These are phyloP conservation scores for Palythoa heliodiscus DNA, from an alignment of 92 coral and sea anemone genomes.

Conservation along the genomic window DNA sequence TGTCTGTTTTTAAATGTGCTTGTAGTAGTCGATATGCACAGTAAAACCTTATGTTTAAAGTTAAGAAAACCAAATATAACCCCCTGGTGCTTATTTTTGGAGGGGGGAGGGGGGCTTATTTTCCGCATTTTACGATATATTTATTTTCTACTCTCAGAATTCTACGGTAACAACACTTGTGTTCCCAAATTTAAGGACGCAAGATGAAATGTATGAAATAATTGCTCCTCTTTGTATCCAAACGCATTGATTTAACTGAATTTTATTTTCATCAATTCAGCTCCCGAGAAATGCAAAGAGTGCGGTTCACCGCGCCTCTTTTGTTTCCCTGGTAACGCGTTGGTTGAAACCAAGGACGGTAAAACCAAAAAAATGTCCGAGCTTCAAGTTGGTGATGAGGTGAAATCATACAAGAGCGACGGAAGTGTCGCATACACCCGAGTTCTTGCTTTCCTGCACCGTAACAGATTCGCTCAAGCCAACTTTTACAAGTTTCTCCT, in stretches of 20 bases:
- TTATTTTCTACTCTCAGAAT: too few species aligned
- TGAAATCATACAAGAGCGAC: conserved; percentile 13
- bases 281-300: conserved; percentile 23
- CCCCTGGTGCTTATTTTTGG: too few species aligned
- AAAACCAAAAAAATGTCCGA: conserved; percentile 5
- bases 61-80: too few species aligned
- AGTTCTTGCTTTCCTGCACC: conserved; percentile 30
- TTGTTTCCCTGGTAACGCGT: conserved; percentile 38
- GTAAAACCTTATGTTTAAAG: too few species aligned
- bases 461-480: conserved; percentile 11
- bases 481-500: conserved; percentile 20
- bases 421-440: conserved; percentile 25
- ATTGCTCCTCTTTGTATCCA: too few species aligned
- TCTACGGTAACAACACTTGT: too few species aligned
- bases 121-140: too few species aligned
- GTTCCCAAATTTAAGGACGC: too few species aligned
- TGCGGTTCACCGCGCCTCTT: conserved; percentile 24
- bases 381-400: conserved; percentile 37
- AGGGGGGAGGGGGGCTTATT: too few species aligned
- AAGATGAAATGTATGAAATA: too few species aligned
- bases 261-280: neutral
- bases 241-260: neutral
- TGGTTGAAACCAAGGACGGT: conserved; percentile 26
- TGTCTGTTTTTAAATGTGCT: too few species aligned
- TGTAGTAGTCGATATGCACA: too few species aligned